Evolutionary conservation across 2,113 vertebrate species (phyloP).

Genomic region (Myocastor coypus): DNA sequence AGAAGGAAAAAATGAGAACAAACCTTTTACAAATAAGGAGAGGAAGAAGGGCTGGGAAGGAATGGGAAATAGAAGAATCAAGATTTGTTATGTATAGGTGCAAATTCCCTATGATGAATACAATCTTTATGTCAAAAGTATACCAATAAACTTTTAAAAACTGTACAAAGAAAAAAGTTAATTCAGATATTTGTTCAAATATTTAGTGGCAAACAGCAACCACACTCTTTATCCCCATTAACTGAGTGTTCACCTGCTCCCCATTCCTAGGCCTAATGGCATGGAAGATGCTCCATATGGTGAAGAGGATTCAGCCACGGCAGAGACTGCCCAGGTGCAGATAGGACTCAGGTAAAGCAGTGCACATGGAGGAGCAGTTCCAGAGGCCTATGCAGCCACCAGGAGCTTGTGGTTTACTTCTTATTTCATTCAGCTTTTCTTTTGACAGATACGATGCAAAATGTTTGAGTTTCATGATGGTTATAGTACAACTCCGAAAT

Average conservation of each 20-base stretch:
- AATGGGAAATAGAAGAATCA: not conserved
- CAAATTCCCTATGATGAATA: not conserved
- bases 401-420: not conserved
- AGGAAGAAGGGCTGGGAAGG: not conserved
- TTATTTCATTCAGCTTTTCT: slow-evolving; percentile 22
- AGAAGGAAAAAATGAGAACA: not conserved
- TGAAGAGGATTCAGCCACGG: slow-evolving; percentile 84
- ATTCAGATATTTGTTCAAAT: not conserved
- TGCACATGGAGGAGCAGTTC: not conserved
- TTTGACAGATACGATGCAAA: slow-evolving; percentile 86
- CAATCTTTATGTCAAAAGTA: not conserved
- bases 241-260: not conserved
- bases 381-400: rapidly evolving
- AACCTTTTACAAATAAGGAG: not conserved
- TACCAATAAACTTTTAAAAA: not conserved
- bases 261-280: slow-evolving; percentile 86
- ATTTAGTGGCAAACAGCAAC: not conserved
- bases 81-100: not conserved
- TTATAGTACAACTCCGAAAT: slow-evolving; percentile 86
- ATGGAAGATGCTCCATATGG: slow-evolving; percentile 84
- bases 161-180: not conserved
- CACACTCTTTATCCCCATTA: rapidly evolving
- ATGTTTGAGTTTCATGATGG: slow-evolving; percentile 89
- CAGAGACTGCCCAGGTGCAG: slow-evolving; percentile 89
- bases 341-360: slow-evolving; percentile 88